Evolutionary conservation across 1,140 invertebrate genomes (phyloP), one percentile per base, ranked within the genome.

Genomic region (Anadara kagoshimensis): DNA sequence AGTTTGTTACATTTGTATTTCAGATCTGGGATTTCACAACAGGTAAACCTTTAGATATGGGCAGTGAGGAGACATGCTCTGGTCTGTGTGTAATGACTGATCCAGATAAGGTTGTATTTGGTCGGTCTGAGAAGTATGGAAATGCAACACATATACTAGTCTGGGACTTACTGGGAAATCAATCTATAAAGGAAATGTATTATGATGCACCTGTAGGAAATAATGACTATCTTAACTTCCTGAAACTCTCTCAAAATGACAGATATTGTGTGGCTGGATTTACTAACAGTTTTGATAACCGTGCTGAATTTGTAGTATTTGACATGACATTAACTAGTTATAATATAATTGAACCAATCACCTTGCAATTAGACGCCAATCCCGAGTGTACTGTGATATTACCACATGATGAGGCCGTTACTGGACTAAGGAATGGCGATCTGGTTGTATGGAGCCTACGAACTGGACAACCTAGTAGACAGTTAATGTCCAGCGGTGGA

Each of bases 21-120:
- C 70, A 89, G 88, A 85, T 90, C 22, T 90, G 89, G 89, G 87
- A 90, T 71, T 90, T 89, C 74, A 76, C 76, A 14, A 85, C 83
- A 10, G 89, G 88, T 4, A 75, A 78, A 54, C 87, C 87, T 24
- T 69, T 90, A 51, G 85, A 85, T 18, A 89, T 89, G 87, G 70
- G 81, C 3, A 69, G 79, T 24, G 75, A 80, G 10, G 85, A 88
- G 66, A 80, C 85, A 18, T 89, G 87, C 64, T 88, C 89, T n/a
- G 87, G 88, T n/a, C 69, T 87, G 22, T 82, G 85, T 63, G 77
- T 87, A 22, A 85, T 87, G 82, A 81, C 78, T 66, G 85, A 88
- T 58, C 84, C 82, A 26, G 82, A 88, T 47, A 83, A 85, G 64
- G 82, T 89, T 0, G 79, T 88, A 12, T 83, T 88, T 51, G 88